Percentiles rank a stretch among this genome's conserved stretches.
phyloP scores from a whole-genome alignment of 1,140 invertebrate genomes.

The Drosophila orosa region DNA sequence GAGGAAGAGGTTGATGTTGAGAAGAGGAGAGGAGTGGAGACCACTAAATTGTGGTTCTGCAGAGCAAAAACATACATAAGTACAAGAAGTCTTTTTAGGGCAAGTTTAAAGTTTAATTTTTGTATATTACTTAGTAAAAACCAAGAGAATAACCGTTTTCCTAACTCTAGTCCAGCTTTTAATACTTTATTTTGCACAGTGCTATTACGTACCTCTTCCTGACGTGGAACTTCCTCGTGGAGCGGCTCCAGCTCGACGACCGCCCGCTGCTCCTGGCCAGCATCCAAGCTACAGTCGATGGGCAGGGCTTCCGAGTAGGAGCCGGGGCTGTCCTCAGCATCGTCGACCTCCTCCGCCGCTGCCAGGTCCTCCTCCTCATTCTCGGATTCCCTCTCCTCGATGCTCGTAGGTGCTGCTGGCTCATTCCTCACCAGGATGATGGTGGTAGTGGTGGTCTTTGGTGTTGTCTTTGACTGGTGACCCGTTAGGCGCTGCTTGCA shows the following conservation, averaged over 20 bases:
- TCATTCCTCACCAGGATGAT: slow-evolving; percentile 69
- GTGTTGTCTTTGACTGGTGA: slow-evolving; percentile 51
- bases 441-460: slow-evolving; percentile 43
- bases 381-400: slow-evolving; percentile 20
- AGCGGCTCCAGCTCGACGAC: slow-evolving; percentile 45
- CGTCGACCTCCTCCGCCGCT: slow-evolving; percentile 13
- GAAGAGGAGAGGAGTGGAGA: neutral
- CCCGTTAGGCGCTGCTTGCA: slow-evolving; percentile 85
- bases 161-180: neutral
- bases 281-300: slow-evolving; percentile 59
- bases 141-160: neutral
- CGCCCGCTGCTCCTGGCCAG: slow-evolving; percentile 54
- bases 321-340: slow-evolving; percentile 44
- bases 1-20: neutral
- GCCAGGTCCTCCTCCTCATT: slow-evolving; percentile 11
- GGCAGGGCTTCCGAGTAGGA: slow-evolving; percentile 59
- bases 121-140: no score
- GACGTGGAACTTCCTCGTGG: slow-evolving; percentile 12
- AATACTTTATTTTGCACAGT: neutral
- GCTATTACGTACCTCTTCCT: slow-evolving; percentile 23
- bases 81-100: no score
- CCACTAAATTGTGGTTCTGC: neutral
- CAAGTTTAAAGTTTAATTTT: no score
- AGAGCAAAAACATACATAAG: neutral
- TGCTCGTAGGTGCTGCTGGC: slow-evolving; percentile 33